These are phyloP conservation scores for Phalacrocorax brasilianus DNA, from an alignment of 2,113 vertebrate species.

Conservation along the genomic window DNA sequence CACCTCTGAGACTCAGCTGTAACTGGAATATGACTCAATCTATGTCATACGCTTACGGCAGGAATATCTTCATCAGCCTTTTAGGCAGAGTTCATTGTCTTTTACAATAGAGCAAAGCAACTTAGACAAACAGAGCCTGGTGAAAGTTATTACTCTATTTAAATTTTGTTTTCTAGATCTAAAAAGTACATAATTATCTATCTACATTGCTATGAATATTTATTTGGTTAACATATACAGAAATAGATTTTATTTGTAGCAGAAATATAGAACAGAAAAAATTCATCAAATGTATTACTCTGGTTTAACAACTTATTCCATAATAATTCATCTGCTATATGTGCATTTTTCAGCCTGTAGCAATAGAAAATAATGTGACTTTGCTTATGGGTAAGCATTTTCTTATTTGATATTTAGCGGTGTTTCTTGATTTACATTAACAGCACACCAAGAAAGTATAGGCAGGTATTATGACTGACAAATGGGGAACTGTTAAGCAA, in stretches of 20 bases:
- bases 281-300: neutral
- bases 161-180: neutral
- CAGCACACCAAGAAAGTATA: neutral
- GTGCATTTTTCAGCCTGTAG: neutral
- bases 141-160: neutral
- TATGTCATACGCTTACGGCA: neutral
- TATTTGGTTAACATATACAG: neutral
- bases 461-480: neutral
- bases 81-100: neutral
- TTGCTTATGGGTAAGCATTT: neutral
- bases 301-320: neutral
- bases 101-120: neutral
- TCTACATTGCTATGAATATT: neutral
- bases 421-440: neutral
- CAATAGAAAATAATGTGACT: neutral
- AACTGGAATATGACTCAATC: neutral
- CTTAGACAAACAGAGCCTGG: neutral
- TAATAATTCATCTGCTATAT: neutral
- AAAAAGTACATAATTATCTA: neutral
- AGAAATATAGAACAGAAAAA: neutral
- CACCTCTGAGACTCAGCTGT: neutral
- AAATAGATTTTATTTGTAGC: neutral
- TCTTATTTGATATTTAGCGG: neutral
- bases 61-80: neutral
- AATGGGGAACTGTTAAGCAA: neutral